Percentiles rank a stretch among this genome's conserved stretches.
Evolutionary conservation across 2,888 invertebrate genomes (phyloP).

Genomic region (Prosopocoilus inquinatus): DNA sequence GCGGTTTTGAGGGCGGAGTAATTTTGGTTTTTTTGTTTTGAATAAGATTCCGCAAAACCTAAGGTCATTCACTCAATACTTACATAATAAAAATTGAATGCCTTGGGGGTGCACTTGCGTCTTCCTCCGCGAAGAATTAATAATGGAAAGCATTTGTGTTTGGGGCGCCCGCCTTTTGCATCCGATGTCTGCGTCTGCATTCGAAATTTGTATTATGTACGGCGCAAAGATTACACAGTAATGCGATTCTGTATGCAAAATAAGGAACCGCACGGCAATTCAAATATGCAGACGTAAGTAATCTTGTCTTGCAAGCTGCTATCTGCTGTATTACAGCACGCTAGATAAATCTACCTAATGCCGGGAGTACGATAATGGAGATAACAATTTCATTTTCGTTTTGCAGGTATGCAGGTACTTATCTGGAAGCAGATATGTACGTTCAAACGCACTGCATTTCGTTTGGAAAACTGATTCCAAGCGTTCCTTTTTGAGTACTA

Average conservation of each 20-base stretch:
- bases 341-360: neutral
- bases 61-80: too few species aligned
- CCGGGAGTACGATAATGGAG: neutral
- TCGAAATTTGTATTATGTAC: constrained; percentile 1
- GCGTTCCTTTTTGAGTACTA: too few species aligned
- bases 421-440: too few species aligned
- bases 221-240: neutral
- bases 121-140: neutral
- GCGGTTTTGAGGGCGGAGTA: too few species aligned
- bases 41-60: too few species aligned
- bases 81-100: too few species aligned
- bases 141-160: neutral
- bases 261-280: constrained; percentile 3
- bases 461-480: too few species aligned
- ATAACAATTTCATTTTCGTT: neutral
- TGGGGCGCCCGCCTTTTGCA: neutral
- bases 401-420: too few species aligned
- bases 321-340: constrained; percentile 1
- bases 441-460: too few species aligned
- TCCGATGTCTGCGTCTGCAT: neutral
- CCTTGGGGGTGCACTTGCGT: too few species aligned
- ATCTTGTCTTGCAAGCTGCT: constrained; percentile 1
- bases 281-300: constrained; percentile 5
- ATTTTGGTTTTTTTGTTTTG: too few species aligned
- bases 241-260: constrained; percentile 2